phyloP scores from a whole-genome alignment of 2,797 vertebrate genomes.

The Phylloscopus collybita region DNA sequence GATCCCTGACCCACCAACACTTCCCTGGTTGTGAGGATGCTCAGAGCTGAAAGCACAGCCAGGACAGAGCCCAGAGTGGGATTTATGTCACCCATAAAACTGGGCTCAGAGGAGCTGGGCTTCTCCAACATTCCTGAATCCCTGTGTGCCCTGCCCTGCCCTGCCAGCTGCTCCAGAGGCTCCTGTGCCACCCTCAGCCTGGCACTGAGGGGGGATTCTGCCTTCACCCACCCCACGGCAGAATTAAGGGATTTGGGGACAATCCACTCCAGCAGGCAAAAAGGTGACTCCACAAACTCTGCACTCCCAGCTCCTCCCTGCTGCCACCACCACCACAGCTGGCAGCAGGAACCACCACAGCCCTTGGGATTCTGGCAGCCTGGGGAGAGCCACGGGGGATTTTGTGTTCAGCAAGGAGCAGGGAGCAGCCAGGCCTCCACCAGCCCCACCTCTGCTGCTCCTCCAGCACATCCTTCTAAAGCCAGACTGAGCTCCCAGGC shows the following conservation, averaged over 20 bases:
- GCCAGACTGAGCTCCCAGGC: background rate
- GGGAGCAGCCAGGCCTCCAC: background rate
- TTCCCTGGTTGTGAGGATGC: background rate
- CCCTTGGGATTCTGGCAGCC: background rate
- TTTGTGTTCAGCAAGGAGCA: background rate
- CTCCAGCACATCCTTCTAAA: background rate
- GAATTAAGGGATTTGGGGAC: accelerated
- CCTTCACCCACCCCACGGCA: background rate
- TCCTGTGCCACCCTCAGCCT: background rate
- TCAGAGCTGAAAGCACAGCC: background rate
- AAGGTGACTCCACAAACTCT: accelerated
- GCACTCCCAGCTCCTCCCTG: background rate
- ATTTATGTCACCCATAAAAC: accelerated
- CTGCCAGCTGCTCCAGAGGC: background rate
- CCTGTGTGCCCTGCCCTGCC: background rate
- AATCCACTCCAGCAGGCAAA: background rate
- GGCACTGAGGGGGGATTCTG: accelerated
- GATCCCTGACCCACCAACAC: background rate
- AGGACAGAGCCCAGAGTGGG: background rate
- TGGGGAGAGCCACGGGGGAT: background rate
- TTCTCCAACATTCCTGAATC: background rate
- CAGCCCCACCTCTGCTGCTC: background rate
- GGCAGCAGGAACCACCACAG: background rate
- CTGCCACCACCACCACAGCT: background rate
- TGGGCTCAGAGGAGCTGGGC: background rate